Conservation (phyloP, 2,888 invertebrate genomes). For the Anorthoa munda region DNA sequence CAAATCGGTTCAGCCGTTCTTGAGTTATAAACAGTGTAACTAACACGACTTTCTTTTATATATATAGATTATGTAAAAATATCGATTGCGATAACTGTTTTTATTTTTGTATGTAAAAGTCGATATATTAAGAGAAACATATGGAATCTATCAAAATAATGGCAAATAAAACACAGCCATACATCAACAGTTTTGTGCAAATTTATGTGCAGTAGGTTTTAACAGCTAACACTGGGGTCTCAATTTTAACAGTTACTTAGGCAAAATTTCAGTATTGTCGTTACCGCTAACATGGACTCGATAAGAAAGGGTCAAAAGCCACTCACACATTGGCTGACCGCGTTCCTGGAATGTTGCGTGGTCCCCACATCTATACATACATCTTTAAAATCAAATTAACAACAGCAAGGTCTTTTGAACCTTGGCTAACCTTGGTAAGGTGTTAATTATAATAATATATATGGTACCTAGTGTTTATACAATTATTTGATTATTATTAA, state of each 20-base stretch:
- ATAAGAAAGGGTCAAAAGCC: constrained; percentile 12
- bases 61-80: too few species aligned
- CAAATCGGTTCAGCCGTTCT: too few species aligned
- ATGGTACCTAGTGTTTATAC: too few species aligned
- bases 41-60: too few species aligned
- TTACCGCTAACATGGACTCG: constrained; percentile 10
- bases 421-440: too few species aligned
- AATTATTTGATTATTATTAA: too few species aligned
- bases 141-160: not conserved
- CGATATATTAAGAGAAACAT: not conserved
- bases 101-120: not conserved
- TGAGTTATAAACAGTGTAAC: too few species aligned
- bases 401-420: not conserved
- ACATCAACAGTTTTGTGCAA: too few species aligned
- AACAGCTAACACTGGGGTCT: not conserved
- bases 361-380: constrained; percentile 5
- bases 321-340: constrained; percentile 15
- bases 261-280: constrained; percentile 7
- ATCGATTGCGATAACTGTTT: too few species aligned
- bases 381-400: not conserved
- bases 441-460: not conserved
- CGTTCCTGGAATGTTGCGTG: constrained; percentile 1
- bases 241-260: constrained; percentile 6
- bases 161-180: too few species aligned
- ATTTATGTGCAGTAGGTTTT: not conserved